Evolutionary conservation across 2,888 invertebrate species (phyloP).

Genomic region (Acrocyrtus sp.): DNA sequence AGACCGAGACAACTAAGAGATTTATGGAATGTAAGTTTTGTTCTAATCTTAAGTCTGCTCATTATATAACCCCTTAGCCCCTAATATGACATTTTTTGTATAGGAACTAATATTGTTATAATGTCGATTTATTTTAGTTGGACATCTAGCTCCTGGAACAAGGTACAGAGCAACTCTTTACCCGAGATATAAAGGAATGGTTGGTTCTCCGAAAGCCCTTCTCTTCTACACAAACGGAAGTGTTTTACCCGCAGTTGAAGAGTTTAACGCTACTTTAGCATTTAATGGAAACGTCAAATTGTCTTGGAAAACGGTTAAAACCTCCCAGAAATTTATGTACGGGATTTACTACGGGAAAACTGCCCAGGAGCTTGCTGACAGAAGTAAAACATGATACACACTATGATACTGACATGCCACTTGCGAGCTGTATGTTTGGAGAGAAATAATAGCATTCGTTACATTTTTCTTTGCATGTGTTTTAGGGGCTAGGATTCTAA

Average conservation of each 20-base stretch:
- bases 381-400: no score
- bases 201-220: constrained; percentile 70
- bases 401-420: no score
- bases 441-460: constrained; percentile 12
- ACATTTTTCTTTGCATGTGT: constrained; percentile 1
- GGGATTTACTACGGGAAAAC: constrained; percentile 77
- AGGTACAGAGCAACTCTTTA: constrained; percentile 72
- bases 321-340: constrained; percentile 67
- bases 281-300: constrained; percentile 70
- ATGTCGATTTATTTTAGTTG: constrained; percentile 69
- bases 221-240: constrained; percentile 67
- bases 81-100: constrained; percentile 1
- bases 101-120: no score
- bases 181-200: constrained; percentile 72
- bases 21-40: constrained; percentile 35
- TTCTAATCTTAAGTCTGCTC: no score
- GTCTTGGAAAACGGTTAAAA: constrained; percentile 73
- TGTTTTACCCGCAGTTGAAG: constrained; percentile 52
- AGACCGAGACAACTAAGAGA: not conserved
- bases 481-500: constrained; percentile 15
- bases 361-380: constrained; percentile 70
- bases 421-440: no score
- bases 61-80: no score
- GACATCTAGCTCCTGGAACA: constrained; percentile 71
- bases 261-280: constrained; percentile 41